phyloP scores from a whole-genome alignment of 1,140 invertebrate genomes.

The Magallana ariakensis region DNA sequence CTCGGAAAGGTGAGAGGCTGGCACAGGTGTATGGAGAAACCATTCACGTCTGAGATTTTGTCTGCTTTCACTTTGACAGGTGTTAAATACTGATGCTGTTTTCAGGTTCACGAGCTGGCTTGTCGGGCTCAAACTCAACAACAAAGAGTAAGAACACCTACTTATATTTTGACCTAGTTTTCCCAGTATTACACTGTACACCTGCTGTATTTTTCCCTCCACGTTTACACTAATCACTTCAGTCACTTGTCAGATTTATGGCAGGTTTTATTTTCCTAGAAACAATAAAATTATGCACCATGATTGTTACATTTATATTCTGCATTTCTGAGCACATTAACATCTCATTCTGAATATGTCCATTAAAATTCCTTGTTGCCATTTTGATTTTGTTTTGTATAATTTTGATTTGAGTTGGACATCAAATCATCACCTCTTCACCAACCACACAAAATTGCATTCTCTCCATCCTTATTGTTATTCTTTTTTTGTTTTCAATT shows the following conservation, averaged over 20 bases:
- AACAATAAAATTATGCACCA: too few relatives aligned
- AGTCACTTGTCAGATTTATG: neutral
- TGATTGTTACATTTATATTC: too few relatives aligned
- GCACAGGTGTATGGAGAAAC: neutral
- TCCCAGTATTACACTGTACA: neutral
- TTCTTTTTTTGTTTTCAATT: neutral
- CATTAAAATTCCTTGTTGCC: too few relatives aligned
- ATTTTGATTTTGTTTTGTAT: too few relatives aligned
- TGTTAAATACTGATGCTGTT: constrained; percentile 19
- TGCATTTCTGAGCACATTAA: too few relatives aligned
- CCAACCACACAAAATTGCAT: neutral
- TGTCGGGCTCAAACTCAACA: neutral
- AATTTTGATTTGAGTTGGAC: too few relatives aligned
- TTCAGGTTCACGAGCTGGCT: constrained; percentile 33
- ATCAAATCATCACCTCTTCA: neutral
- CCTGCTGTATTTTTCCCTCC: constrained; percentile 9
- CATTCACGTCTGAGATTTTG: neutral
- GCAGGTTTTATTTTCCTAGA: neutral
- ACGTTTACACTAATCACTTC: neutral
- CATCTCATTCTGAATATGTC: too few relatives aligned
- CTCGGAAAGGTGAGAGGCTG: constrained; percentile 65
- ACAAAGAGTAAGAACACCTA: constrained; percentile 23
- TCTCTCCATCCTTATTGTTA: neutral
- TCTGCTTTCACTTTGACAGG: neutral
- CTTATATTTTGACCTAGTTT: constrained; percentile 24